phyloP scores from a whole-genome alignment of 2,888 invertebrate genomes.

The Seira ritae region DNA sequence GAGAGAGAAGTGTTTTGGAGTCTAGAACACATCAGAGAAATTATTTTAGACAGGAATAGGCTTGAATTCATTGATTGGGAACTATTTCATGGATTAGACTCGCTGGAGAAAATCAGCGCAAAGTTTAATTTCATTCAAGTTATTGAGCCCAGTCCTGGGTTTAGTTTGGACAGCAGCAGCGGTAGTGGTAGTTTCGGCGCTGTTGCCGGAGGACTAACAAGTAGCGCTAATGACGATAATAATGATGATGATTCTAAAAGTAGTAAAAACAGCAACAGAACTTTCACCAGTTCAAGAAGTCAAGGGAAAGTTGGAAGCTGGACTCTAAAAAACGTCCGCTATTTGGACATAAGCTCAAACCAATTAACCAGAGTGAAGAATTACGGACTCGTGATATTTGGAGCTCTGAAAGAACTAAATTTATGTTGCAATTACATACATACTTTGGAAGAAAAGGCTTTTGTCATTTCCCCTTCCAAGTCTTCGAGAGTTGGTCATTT shows the following conservation, averaged over 20 bases:
- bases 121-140: constrained; percentile 69
- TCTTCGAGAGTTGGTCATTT: constrained; percentile 42
- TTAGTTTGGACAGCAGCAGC: constrained; percentile 27
- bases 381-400: constrained; percentile 63
- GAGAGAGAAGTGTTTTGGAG: constrained; percentile 65
- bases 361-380: constrained; percentile 69
- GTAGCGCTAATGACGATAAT: constrained; percentile 2
- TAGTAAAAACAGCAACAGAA: neutral
- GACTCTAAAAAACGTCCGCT: constrained; percentile 62
- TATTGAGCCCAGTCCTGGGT: constrained; percentile 63
- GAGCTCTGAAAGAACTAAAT: constrained; percentile 66
- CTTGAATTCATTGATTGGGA: constrained; percentile 70
- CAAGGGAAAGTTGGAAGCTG: constrained; percentile 42
- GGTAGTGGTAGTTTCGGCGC: constrained; percentile 30
- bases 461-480: constrained; percentile 32
- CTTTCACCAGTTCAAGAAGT: constrained; percentile 10
- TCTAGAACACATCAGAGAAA: constrained; percentile 59
- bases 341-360: constrained; percentile 67
- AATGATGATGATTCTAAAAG: neutral
- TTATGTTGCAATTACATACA: constrained; percentile 71
- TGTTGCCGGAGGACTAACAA: constrained; percentile 24
- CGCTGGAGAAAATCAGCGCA: constrained; percentile 64
- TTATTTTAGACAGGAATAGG: constrained; percentile 69
- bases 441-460: constrained; percentile 69
- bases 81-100: constrained; percentile 63